A percentile compares a stretch with the other conserved stretches of the same genome.
Evolutionary conservation across 1,140 invertebrate species (phyloP).

Genomic region (Drosophila sulfurigaster): DNA sequence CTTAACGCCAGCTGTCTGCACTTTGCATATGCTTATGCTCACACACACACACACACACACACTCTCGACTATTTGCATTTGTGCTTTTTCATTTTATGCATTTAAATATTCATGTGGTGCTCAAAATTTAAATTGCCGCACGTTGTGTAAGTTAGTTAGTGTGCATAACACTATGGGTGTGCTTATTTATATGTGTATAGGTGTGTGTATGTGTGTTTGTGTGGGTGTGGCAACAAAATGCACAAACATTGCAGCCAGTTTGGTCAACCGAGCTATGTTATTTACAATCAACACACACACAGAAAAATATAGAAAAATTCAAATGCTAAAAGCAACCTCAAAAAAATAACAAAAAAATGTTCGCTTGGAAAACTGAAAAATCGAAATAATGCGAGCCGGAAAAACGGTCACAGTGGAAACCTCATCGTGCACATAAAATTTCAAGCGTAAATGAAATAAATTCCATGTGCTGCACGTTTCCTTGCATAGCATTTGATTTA

Average conservation of each 20-base stretch:
- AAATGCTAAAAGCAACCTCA: conserved; percentile 4
- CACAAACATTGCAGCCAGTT: conserved; percentile 37
- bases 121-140: conserved; percentile 50
- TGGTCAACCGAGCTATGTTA: conserved; percentile 45
- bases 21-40: conserved; percentile 48
- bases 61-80: conserved; percentile 40
- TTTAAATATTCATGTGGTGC: conserved; percentile 58
- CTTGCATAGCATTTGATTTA: neutral
- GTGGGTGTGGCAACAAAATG: conserved; percentile 31
- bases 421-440: conserved; percentile 27
- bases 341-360: neutral
- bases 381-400: neutral
- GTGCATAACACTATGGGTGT: conserved; percentile 16
- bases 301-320: conserved; percentile 15
- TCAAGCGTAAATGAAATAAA: conserved; percentile 35
- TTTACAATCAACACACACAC: conserved; percentile 46
- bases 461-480: conserved; percentile 11
- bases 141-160: conserved; percentile 30
- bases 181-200: too few species aligned
- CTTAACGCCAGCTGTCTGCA: conserved; percentile 41
- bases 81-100: conserved; percentile 52
- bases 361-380: conserved; percentile 8
- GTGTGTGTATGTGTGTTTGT: conserved; percentile 4
- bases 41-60: conserved; percentile 16
- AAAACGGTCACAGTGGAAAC: conserved; percentile 3